Conservation (phyloP, 2,113 vertebrate genomes). For the Actenoides hombroni region DNA sequence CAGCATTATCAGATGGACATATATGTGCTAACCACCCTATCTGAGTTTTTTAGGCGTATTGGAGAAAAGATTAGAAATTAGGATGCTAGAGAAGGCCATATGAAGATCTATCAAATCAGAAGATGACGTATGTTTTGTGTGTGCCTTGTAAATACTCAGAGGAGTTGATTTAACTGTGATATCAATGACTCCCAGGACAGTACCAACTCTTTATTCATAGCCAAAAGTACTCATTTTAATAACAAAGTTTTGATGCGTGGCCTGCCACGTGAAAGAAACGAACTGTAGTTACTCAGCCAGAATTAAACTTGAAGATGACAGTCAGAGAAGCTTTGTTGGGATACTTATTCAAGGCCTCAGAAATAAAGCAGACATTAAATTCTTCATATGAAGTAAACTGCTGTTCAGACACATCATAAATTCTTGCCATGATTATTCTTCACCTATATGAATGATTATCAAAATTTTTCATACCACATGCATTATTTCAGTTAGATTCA, state of each 20-base stretch:
- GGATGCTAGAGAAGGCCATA: neutral
- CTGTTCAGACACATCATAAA: neutral
- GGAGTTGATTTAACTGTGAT: neutral
- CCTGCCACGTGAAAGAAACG: neutral
- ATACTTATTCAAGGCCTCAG: neutral
- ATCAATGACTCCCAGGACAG: neutral
- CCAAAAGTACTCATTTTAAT: neutral
- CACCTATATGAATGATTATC: neutral
- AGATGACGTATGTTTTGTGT: neutral
- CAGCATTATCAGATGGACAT: neutral
- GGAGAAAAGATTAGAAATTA: neutral
- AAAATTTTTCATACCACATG: neutral
- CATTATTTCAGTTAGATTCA: neutral
- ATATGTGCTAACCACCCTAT: neutral
- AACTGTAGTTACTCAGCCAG: neutral
- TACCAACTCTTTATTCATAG: neutral
- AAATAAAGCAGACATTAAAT: neutral
- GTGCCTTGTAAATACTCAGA: neutral
- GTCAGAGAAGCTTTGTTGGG: neutral
- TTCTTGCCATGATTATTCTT: neutral
- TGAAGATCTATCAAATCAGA: conserved; percentile 12
- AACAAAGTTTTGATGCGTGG: neutral
- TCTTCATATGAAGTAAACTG: neutral
- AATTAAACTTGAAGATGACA: neutral
- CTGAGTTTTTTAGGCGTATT: neutral